These are phyloP conservation scores for Sialis fuliginosa DNA, from an alignment of 2,888 invertebrate genomes.

Conservation along the genomic window DNA sequence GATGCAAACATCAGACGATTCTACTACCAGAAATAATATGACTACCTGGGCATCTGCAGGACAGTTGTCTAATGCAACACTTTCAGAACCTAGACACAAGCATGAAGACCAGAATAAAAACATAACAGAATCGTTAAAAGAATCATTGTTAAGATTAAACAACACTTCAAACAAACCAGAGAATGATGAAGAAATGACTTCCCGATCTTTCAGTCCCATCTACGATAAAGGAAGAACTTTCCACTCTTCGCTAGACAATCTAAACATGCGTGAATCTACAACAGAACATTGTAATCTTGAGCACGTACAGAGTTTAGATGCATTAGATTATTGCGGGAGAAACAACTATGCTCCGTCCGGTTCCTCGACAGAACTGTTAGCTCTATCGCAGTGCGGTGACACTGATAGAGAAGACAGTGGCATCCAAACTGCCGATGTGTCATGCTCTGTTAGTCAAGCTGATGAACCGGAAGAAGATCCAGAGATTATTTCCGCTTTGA, in stretches of 20 bases:
- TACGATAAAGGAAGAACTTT: constrained; percentile 13
- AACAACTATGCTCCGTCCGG: constrained; percentile 32
- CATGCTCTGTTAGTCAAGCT: constrained; percentile 52
- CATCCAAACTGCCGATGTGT: constrained; percentile 62
- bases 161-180: background rate
- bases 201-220: constrained; percentile 30
- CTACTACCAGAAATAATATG: constrained; percentile 9
- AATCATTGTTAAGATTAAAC: constrained; percentile 1
- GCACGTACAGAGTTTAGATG: constrained; percentile 45
- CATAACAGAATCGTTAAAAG: constrained; percentile 1
- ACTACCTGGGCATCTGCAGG: constrained; percentile 3
- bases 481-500: constrained; percentile 18
- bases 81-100: background rate
- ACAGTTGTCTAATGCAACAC: background rate
- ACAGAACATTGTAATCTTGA: constrained; percentile 35
- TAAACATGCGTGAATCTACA: constrained; percentile 38
- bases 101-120: background rate
- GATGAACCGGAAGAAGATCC: constrained; percentile 47
- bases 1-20: constrained; percentile 24
- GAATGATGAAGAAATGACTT: background rate
- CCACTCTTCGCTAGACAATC: constrained; percentile 37
- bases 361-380: constrained; percentile 38
- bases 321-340: constrained; percentile 28
- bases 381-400: constrained; percentile 31
- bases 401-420: constrained; percentile 63